Evolutionary conservation across 2,797 vertebrate species (phyloP), one percentile per base, ranked within the genome.

Genomic region (Myotis daubentonii): DNA sequence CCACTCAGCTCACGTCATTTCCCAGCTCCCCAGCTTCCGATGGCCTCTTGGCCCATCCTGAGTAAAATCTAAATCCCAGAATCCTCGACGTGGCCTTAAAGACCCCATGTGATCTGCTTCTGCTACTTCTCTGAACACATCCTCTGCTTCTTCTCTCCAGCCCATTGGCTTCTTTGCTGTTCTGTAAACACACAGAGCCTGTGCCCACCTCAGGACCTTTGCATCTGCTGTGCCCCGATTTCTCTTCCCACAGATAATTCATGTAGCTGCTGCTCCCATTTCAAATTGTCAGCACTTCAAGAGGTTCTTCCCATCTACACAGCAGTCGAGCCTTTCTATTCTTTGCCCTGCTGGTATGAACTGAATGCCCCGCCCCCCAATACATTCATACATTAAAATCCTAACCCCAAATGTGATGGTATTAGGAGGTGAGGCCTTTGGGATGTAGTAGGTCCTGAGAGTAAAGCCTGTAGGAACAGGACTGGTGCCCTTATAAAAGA

Each of bases 1-100:
- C 28, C 9, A 41, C 36, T 36, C 49, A 12, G 2, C 10, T 36
- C 55, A 6, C 0, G 0, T 55, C 28, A 36, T 25, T 62, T 53
- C 16, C 36, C n/a, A 23, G 15, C 6, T 33, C 30, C 20, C 8
- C 25, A 38, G 10, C 36, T 38, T 84, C 47, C 17, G n/a, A 0
- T 10, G 51, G 36, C 53, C 65, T 74, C 79, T 65, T 22, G 1
- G 20, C 33, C 41, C 30, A 72, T 20, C 36, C 47, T 72, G 22
- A 70, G 71, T 57, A 51, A 53, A 65, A 76, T 9, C 17, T 38
- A 70, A 70, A 11, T 68, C 19, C 9, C 6, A 8, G 15, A 7
- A 66, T 66, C 65, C 8, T 33, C 6, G 1, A 7, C 8, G 2
- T 19, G n/a, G 22, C 19, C 75, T 49, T 80, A 9, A 53, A 53